Evolutionary conservation across 1,140 invertebrate species (phyloP).

Genomic region (Drosophila azteca): DNA sequence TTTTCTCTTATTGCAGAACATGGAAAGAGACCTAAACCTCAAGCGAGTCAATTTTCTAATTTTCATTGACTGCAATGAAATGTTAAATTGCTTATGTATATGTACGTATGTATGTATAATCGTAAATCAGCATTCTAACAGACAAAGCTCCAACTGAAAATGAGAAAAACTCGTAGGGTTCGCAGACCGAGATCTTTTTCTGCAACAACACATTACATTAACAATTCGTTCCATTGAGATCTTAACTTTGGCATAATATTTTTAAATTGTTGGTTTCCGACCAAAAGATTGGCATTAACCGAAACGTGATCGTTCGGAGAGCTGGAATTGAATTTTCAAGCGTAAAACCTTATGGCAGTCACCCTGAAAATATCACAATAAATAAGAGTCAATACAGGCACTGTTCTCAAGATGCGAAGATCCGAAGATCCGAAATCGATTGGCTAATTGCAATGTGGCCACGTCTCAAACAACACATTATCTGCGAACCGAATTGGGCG

Average conservation of each 20-base stretch:
- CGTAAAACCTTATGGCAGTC: constrained; percentile 40
- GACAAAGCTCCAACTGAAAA: no score
- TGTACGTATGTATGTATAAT: no score
- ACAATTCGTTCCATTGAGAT: neutral
- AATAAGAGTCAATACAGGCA: constrained; percentile 47
- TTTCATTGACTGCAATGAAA: constrained; percentile 58
- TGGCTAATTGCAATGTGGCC: constrained; percentile 31
- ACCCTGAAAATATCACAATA: constrained; percentile 22
- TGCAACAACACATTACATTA: no score
- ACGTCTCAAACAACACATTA: constrained; percentile 62
- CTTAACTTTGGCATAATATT: constrained; percentile 6
- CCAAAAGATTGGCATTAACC: constrained; percentile 13
- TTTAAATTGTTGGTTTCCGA: constrained; percentile 32
- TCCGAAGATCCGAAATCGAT: constrained; percentile 20
- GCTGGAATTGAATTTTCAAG: constrained; percentile 54
- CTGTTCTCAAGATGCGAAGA: neutral
- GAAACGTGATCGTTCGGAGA: constrained; percentile 18
- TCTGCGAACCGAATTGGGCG: constrained; percentile 35
- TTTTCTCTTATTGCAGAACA: neutral
- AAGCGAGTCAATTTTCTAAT: no score
- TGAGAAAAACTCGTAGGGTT: no score
- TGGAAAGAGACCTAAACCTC: neutral
- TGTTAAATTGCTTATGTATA: no score
- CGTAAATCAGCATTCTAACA: no score
- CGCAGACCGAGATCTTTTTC: no score